These are phyloP conservation scores for Cephus sareptanus DNA, from an alignment of 2,888 invertebrate genomes.

Conservation along the genomic window DNA sequence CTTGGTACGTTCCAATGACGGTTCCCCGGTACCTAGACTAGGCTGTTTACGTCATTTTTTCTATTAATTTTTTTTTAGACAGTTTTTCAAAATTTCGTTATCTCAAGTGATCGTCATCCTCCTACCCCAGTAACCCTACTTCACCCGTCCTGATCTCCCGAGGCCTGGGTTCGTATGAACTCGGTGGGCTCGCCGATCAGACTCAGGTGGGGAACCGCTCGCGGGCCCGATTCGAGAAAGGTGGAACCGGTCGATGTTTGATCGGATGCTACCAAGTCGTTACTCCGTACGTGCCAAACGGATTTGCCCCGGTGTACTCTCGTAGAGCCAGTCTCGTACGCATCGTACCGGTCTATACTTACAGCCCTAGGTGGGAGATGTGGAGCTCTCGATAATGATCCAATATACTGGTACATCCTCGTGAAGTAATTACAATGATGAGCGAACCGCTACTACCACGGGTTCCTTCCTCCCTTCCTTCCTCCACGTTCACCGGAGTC, in stretches of 20 bases:
- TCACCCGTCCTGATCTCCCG: background rate
- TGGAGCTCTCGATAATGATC: slow-evolving; percentile 63
- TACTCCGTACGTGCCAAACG: slow-evolving; percentile 35
- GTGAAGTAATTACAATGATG: slow-evolving; percentile 64
- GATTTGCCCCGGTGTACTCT: background rate
- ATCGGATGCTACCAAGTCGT: slow-evolving; percentile 41
- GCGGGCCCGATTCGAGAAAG: background rate
- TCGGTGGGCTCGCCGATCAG: background rate
- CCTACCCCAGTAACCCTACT: background rate
- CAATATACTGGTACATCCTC: slow-evolving; percentile 63
- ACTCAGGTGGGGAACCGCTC: background rate
- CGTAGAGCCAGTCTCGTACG: slow-evolving; percentile 7
- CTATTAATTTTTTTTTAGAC: background rate
- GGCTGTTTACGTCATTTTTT: background rate
- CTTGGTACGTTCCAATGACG: background rate
- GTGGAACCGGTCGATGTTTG: slow-evolving; percentile 28
- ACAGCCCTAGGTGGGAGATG: slow-evolving; percentile 58
- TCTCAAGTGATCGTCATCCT: background rate
- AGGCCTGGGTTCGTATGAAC: background rate
- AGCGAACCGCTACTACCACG: slow-evolving; percentile 59
- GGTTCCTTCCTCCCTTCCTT: slow-evolving; percentile 21
- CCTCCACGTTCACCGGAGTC: slow-evolving; percentile 39
- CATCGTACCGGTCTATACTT: slow-evolving; percentile 54
- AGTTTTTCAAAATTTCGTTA: background rate
- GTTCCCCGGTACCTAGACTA: too few relatives aligned